Conservation (phyloP, 1,140 invertebrate genomes). For the Kradibia gibbosae region DNA sequence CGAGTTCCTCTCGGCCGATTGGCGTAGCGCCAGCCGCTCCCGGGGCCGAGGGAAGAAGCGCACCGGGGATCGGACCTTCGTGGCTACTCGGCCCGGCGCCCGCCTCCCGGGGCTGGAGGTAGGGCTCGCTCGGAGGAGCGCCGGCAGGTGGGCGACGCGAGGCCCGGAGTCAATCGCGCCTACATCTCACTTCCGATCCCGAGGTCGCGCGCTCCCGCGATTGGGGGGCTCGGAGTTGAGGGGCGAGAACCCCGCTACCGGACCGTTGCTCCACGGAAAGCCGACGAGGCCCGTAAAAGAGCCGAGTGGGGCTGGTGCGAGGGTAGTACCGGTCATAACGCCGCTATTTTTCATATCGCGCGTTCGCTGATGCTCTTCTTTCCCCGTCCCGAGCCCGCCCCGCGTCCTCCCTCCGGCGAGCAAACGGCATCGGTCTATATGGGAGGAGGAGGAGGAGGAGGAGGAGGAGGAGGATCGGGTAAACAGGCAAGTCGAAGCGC, state of each 20-base stretch:
- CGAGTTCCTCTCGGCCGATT: not conserved
- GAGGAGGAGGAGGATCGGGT: not conserved
- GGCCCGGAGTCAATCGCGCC: not conserved
- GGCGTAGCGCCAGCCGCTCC: not conserved
- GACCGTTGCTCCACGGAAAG: slow-evolving; percentile 49
- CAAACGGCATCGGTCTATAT: slow-evolving; percentile 34
- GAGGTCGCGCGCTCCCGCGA: not conserved
- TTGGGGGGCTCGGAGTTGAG: not conserved
- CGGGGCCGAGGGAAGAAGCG: not conserved
- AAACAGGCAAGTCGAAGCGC: not conserved
- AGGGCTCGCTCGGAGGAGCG: not conserved
- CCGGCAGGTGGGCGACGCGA: not conserved
- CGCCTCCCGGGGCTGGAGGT: not conserved
- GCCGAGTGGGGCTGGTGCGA: slow-evolving; percentile 52
- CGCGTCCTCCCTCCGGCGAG: too few relatives aligned
- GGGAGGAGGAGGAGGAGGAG: slow-evolving; percentile 23
- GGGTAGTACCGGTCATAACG: slow-evolving; percentile 65
- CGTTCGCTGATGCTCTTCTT: slow-evolving; percentile 64
- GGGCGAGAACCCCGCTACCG: not conserved
- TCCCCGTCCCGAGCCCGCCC: slow-evolving; percentile 32
- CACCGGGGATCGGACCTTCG: too few relatives aligned
- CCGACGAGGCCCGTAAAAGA: slow-evolving; percentile 56
- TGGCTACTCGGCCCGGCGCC: not conserved
- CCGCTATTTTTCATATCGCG: slow-evolving; percentile 70
- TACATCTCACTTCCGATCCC: not conserved